Base-by-base conservation (phyloP, 2,888 invertebrate species). In the Liodrosophila aerea region DNA sequence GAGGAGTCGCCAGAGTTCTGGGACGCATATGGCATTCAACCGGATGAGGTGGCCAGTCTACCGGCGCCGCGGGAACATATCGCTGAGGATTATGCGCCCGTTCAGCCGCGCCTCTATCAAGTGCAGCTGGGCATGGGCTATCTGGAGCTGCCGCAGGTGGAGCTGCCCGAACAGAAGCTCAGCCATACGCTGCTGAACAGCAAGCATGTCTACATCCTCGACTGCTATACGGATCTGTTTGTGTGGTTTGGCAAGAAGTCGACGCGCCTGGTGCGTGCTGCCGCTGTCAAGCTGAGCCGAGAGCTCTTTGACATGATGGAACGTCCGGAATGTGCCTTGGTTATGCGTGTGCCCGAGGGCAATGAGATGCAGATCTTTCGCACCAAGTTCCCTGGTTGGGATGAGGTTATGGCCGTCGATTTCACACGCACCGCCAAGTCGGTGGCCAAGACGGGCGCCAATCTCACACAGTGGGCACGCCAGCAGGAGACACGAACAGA, bases 231-330 rank as follows among this genome's bases (percentile, higher is more conserved):
- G 56, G 98, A 98, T 89, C 94, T 99, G 9, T 99, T 97, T 90
- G 97, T 98, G 1, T 98, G 98, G 98, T 97, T 98, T 90, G 99
- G 99, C 22, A 97, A 98, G 90, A 98, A 99, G 88, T 99, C 99
- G 0, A 98, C 98, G 0, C 92, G 98, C 37, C 90, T 99, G 44
- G 97, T 99, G 0, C 93, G 98, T 62, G 98, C 98, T 7, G 99
- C 99, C 0, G 98, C 98, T 0, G 94, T 98, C 27, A 99, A 99
- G 90, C 90, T 99, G n/a, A 97, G 98, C 0, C 97, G 97, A 82
- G 99, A 99, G 90, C 90, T 99, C 44, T 97, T 97, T 90, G 94
- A 94, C 81, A 98, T 99, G 98, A 95, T 99, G 69, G 92, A 96
- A 51, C 93, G 98, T 1, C 96, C 98, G 0, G 92, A 94, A 8